Conservation (phyloP, 2,888 invertebrate species). For the Steinernema scapterisci region DNA sequence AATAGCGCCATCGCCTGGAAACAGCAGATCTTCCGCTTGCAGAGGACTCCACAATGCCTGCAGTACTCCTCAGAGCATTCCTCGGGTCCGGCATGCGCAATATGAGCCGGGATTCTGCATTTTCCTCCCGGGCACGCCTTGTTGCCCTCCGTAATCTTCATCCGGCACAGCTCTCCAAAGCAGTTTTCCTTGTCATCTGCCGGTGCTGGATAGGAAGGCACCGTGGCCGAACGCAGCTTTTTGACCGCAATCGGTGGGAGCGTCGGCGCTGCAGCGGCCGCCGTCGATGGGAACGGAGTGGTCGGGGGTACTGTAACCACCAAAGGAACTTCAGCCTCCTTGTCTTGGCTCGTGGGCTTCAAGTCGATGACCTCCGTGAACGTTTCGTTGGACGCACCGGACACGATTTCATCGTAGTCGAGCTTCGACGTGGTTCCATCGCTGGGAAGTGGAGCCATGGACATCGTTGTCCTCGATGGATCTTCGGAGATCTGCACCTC, state of each 20-base stretch:
- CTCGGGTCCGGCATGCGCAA: not conserved
- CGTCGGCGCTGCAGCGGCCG: not conserved
- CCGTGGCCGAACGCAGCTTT: not conserved
- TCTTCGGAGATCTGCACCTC: not conserved
- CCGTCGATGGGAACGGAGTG: not conserved
- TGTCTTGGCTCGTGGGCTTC: not conserved
- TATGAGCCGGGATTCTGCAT: not conserved
- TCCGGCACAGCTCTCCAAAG: slow-evolving; percentile 17
- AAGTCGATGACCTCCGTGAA: not conserved
- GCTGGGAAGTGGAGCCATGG: not conserved
- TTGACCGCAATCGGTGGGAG: not conserved
- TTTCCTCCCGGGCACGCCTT: slow-evolving; percentile 12
- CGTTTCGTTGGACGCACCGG: slow-evolving; percentile 2
- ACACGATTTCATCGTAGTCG: slow-evolving; percentile 18
- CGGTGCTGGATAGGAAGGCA: not conserved
- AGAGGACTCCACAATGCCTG: slow-evolving; percentile 2
- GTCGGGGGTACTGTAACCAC: not conserved
- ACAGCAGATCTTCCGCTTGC: slow-evolving; percentile 19
- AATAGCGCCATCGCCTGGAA: not conserved
- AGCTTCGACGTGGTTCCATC: not conserved
- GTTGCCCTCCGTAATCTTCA: slow-evolving; percentile 13
- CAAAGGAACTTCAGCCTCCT: not conserved
- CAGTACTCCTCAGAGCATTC: slow-evolving; percentile 20
- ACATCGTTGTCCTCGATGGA: not conserved
- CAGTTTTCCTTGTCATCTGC: slow-evolving; percentile 1